Percentiles rank a stretch among this genome's conserved stretches.
Evolutionary conservation across 2,888 invertebrate genomes (phyloP).

Genomic region (Drepanosiphum platanoidis): DNA sequence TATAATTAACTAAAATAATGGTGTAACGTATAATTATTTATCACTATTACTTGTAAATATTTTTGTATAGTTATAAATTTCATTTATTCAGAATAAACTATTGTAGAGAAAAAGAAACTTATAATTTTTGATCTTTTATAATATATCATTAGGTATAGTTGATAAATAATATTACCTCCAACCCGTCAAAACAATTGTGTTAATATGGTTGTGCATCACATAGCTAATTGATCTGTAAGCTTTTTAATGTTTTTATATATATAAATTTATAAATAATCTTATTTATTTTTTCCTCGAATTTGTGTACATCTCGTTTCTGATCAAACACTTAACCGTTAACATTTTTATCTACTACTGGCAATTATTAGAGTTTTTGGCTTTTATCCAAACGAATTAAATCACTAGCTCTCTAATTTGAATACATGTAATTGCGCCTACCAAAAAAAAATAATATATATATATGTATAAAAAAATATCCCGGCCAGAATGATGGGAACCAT

Average conservation of each 20-base stretch:
- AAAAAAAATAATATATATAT: no score
- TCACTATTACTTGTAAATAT: no score
- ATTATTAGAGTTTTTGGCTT: constrained; percentile 57
- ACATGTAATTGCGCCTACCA: constrained; percentile 21
- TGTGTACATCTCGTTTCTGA: background rate
- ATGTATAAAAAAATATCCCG: constrained; percentile 38
- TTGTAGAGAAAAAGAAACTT: background rate
- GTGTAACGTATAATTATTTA: background rate
- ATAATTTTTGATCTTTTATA: background rate
- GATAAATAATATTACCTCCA: background rate
- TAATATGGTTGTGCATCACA: no score
- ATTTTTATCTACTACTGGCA: constrained; percentile 28
- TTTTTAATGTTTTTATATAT: background rate
- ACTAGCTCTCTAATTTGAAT: constrained; percentile 53
- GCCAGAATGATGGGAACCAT: constrained; percentile 53
- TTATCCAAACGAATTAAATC: constrained; percentile 57
- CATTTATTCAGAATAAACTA: background rate
- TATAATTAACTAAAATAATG: no score
- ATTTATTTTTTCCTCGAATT: background rate
- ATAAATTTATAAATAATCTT: background rate
- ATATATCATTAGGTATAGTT: constrained; percentile 10
- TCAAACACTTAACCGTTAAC: constrained; percentile 1
- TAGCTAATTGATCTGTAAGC: background rate
- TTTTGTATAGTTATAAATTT: background rate
- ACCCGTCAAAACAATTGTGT: background rate